A percentile compares a stretch with the other conserved stretches of the same genome.
phyloP scores from a whole-genome alignment of 2,888 invertebrate genomes.

The Sinhomidia bicolor region DNA sequence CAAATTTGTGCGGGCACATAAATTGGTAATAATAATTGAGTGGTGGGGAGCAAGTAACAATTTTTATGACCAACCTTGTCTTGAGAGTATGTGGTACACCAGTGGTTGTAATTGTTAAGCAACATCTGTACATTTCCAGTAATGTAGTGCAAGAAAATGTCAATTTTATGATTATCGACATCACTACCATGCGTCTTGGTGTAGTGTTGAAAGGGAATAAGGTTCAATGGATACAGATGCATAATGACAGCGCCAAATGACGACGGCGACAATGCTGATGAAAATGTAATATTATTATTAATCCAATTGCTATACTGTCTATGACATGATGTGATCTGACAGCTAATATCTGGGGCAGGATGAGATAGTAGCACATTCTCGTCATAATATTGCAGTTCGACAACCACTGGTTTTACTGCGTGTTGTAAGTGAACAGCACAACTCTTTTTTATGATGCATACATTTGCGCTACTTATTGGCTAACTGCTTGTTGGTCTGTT shows the following conservation, averaged over 20 bases:
- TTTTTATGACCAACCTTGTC: conserved; percentile 5
- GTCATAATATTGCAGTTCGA: background rate
- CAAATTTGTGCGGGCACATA: background rate
- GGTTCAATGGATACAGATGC: background rate
- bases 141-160: conserved; percentile 2
- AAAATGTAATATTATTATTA: conserved; percentile 16
- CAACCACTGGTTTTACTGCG: background rate
- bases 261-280: background rate
- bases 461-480: no score
- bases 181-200: background rate
- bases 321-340: conserved; percentile 3
- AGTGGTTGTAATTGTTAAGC: background rate
- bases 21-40: background rate
- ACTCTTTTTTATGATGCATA: no score
- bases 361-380: background rate
- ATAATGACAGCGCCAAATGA: conserved; percentile 33
- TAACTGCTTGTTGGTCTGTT: background rate
- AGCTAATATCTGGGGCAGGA: background rate
- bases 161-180: conserved; percentile 8
- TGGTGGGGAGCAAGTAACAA: background rate
- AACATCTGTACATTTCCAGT: background rate
- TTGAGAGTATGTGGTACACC: background rate
- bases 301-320: conserved; percentile 14
- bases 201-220: background rate
- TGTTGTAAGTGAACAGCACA: no score